Base-by-base conservation (phyloP, 2,888 invertebrate genomes). In the Scaptodrosophila latifasciaeformis region DNA sequence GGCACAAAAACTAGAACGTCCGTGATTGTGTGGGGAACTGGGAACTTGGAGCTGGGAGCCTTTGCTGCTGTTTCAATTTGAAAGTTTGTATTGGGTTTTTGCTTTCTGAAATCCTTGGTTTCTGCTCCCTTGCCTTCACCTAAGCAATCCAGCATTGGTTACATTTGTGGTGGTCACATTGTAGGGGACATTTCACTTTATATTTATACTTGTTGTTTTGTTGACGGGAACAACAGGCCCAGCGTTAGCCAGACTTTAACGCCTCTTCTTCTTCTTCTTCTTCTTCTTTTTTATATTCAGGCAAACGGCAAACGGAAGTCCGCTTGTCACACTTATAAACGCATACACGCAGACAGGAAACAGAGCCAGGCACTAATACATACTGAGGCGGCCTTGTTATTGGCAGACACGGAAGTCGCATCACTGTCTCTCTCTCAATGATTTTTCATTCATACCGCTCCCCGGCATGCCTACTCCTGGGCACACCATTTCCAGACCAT, bases 251-350 rank as follows among this genome's bases (percentile, higher is more conserved):
- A n/a, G n/a, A n/a, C n/a, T n/a, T n/a, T n/a, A n/a, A n/a, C n/a
- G 34, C 34, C 15, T 13, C 46, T 30, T 46, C 44, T 30, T 52
- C 46, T 67, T 67, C 51, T 74, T 66, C 63, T 62, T 63, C 55
- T 46, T 31, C 42, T 13, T 54, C 18, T 47, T 42, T 52, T 57
- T 59, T 49, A 55, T 62, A 59, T 74, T 61, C 78, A 74, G 13
- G 10, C 12, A 13, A 15, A 64, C 57, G 57, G 54, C 61, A 57
- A 60, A 43, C 70, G 76, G 75, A 75, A 60, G 70, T 75, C 79
- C 75, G 65, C 35, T 67, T 70, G 62, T 65, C 70, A 62, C 72
- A 65, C 70, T 76, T 76, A 56, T n/a, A n/a, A n/a, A n/a, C 68
- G 34, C 34, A n/a, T n/a, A n/a, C n/a, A n/a, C n/a, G n/a, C n/a